Evolutionary conservation across 2,797 vertebrate species (phyloP).

Genomic region (Gymnocypris eckloni): DNA sequence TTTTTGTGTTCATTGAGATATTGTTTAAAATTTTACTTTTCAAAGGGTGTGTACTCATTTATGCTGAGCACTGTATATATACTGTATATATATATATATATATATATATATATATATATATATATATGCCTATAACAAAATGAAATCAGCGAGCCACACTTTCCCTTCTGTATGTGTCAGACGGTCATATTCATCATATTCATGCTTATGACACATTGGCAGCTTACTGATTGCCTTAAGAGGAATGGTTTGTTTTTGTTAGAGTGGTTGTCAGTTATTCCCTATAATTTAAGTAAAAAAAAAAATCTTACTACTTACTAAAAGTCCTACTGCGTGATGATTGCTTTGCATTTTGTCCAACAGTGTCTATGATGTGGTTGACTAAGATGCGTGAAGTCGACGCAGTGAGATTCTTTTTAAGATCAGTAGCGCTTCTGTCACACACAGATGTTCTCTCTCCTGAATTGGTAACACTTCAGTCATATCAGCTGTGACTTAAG

Average conservation of each 20-base stretch:
- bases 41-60: no score
- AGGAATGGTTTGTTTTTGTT: background rate
- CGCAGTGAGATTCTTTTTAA: slow-evolving; percentile 61
- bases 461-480: slow-evolving; percentile 36
- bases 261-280: background rate
- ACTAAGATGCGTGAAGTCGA: background rate
- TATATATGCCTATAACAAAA: background rate
- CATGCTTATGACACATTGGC: background rate
- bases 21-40: no score
- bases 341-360: background rate
- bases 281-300: background rate
- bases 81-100: no score
- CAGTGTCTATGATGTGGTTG: background rate
- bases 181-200: background rate
- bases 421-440: slow-evolving; percentile 40
- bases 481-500: slow-evolving; percentile 47
- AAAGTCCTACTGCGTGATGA: background rate
- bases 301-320: background rate
- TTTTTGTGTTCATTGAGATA: no score
- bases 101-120: no score
- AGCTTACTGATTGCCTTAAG: background rate
- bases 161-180: background rate
- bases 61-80: no score
- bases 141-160: background rate
- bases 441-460: slow-evolving; percentile 47